Conservation (phyloP, 2,113 vertebrate genomes). For the Protobothrops mucrosquamatus region DNA sequence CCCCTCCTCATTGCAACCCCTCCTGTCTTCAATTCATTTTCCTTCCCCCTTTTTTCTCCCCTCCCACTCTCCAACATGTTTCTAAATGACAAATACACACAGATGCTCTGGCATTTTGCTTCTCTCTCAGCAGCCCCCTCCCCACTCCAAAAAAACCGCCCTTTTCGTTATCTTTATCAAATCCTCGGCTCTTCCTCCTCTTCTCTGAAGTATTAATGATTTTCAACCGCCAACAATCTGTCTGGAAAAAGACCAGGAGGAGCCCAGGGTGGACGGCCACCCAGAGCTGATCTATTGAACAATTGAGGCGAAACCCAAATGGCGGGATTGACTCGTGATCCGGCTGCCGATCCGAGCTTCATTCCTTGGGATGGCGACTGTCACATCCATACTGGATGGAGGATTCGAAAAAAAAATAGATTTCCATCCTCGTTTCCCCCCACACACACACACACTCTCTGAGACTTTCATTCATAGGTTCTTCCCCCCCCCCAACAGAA, state of each 20-base stretch:
- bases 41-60: not conserved
- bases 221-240: slow-evolving; percentile 3
- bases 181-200: not conserved
- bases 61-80: not conserved
- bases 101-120: not conserved
- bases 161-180: not conserved
- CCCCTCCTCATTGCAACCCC: not conserved
- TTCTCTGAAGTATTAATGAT: slow-evolving; percentile 16
- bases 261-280: not conserved
- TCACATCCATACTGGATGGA: not conserved
- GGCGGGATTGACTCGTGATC: not conserved
- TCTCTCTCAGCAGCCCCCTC: not conserved
- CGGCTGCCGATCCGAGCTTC: not conserved
- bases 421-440: not conserved
- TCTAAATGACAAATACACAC: fast-evolving
- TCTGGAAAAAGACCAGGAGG: not conserved
- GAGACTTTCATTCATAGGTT: not conserved
- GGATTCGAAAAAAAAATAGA: not conserved
- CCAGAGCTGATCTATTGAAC: not conserved
- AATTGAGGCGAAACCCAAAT: not conserved
- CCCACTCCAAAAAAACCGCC: not conserved
- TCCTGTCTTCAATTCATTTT: not conserved
- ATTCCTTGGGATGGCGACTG: no score
- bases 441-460: no score
- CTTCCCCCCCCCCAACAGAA: not conserved